phyloP scores from a whole-genome alignment of 2,113 vertebrate species.

The Mesoclemmys tuberculata region DNA sequence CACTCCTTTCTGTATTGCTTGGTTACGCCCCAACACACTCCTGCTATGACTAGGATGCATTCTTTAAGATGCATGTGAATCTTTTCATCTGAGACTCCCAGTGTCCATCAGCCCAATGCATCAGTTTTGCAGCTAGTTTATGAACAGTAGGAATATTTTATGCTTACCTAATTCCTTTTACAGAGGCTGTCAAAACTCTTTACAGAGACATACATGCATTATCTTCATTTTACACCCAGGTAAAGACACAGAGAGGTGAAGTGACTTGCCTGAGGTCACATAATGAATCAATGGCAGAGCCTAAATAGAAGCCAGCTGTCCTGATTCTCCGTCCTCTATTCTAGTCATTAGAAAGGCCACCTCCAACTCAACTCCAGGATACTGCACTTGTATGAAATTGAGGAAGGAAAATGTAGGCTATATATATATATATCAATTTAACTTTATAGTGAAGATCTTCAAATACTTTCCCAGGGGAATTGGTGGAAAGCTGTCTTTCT shows the following conservation, averaged over 20 bases:
- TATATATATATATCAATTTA: not conserved
- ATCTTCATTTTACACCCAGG: not conserved
- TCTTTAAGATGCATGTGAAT: not conserved
- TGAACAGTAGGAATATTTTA: not conserved
- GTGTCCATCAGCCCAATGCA: not conserved
- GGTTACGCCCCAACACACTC: not conserved
- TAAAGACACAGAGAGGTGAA: no score
- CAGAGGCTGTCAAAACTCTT: not conserved
- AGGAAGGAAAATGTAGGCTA: not conserved
- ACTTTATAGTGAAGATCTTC: not conserved
- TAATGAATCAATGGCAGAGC: not conserved
- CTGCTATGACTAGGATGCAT: not conserved
- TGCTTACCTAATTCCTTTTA: conserved; percentile 5
- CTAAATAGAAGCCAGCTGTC: not conserved
- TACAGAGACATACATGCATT: not conserved
- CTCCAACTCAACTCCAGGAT: not conserved
- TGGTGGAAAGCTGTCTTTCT: not conserved
- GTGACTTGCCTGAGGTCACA: not conserved
- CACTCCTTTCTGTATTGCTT: not conserved
- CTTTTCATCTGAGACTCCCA: not conserved
- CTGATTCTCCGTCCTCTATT: not conserved
- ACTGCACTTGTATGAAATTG: not conserved
- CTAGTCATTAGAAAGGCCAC: not conserved
- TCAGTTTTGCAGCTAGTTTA: not conserved
- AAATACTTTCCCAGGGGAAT: not conserved